Base-by-base conservation (phyloP, 2,797 vertebrate genomes). In the Trematomus bernacchii region DNA sequence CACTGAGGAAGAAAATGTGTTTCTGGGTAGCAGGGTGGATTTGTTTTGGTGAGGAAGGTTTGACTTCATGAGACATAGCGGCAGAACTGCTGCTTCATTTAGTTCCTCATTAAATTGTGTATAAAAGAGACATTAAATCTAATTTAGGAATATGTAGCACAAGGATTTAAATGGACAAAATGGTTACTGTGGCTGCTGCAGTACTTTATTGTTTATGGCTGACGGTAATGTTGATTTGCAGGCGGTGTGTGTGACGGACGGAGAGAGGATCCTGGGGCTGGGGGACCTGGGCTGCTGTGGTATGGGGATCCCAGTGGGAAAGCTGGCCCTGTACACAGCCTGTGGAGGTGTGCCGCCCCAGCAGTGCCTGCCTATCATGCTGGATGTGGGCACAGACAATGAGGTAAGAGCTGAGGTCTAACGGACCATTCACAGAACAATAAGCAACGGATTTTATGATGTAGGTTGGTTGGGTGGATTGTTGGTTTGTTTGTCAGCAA, bases 241-340 rank as follows among this genome's bases (percentile, higher is more conserved):
- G 98, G 98, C 97, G 52, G 86, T 99, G 79, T 98, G 98, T 73
- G 95, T 99, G 88, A 99, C 98, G 0, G 98, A 99, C 2, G 98
- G 98, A 66, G 98, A 99, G 83, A 95, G 98, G 79, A 99, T 99
- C 87, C 96, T 99, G 80, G 98, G 98, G 43, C 94, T 99, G 67
- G 98, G 98, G 80, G 98, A 99, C 91, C 96, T 99, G 77, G 98
- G 98, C 76, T 97, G 97, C 85, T 94, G 97, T 40, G 98, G 98
- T 27, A 99, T 99, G 98, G 98, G 98, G 76, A 99, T 99, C 92
- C 98, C 98, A 1, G 98, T 99, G 82, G 98, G 98, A 37, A 99
- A 99, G 92, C 88, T 99, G 94, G 97, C 98, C 52, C 95, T 99
- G 30, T 99, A 99, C 90, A 99, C 98, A 0, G 97, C 96, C 3